phyloP scores from a whole-genome alignment of 1,140 invertebrate genomes.

The Hylaeus anthracinus region DNA sequence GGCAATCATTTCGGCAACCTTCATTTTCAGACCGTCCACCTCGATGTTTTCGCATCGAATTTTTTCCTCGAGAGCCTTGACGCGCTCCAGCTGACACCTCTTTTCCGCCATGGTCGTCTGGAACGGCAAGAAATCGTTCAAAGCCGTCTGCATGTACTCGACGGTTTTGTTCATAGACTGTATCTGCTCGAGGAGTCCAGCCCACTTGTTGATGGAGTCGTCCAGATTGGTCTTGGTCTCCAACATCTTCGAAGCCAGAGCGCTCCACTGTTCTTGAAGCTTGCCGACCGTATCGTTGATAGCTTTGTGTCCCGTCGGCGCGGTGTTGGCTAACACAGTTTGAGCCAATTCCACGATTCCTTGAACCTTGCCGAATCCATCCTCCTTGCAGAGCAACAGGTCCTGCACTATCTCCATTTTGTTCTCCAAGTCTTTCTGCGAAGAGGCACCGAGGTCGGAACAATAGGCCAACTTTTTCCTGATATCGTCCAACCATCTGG shows the following conservation, averaged over 20 bases:
- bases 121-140: slow-evolving; percentile 88
- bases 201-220: slow-evolving; percentile 94
- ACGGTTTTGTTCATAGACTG: slow-evolving; percentile 92
- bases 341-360: slow-evolving; percentile 93
- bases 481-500: slow-evolving; percentile 92
- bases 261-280: slow-evolving; percentile 95
- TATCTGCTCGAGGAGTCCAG: slow-evolving; percentile 93
- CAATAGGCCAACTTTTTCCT: slow-evolving; percentile 92
- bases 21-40: slow-evolving; percentile 92
- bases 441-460: slow-evolving; percentile 89
- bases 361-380: slow-evolving; percentile 93
- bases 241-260: slow-evolving; percentile 92
- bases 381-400: slow-evolving; percentile 92
- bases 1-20: slow-evolving; percentile 93
- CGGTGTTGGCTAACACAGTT: slow-evolving; percentile 95
- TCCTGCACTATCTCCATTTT: slow-evolving; percentile 93
- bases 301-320: slow-evolving; percentile 90
- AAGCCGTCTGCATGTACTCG: slow-evolving; percentile 87
- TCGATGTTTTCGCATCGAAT: slow-evolving; percentile 95
- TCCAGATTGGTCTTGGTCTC: slow-evolving; percentile 94
- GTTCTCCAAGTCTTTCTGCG: slow-evolving; percentile 91
- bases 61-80: slow-evolving; percentile 94
- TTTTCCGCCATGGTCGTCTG: slow-evolving; percentile 93
- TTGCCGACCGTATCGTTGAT: slow-evolving; percentile 92
- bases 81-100: slow-evolving; percentile 90